A percentile compares a stretch with the other conserved stretches of the same genome.
phyloP scores from a whole-genome alignment of 2,888 invertebrate genomes.

The Callosobruchus maculatus region DNA sequence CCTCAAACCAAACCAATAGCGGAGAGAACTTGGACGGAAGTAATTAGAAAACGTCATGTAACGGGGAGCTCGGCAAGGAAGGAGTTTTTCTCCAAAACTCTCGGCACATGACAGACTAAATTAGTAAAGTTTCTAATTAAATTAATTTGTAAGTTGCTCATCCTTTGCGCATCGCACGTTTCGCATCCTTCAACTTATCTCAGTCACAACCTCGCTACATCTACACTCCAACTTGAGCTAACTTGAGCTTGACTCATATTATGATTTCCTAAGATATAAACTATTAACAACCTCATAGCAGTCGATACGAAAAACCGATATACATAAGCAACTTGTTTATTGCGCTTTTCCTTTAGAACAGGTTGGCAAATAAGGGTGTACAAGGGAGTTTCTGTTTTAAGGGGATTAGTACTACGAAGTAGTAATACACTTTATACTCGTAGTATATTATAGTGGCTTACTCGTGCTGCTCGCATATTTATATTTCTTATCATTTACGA shows the following conservation, averaged over 20 bases:
- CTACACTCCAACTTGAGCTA: not conserved
- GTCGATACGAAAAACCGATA: too few species aligned
- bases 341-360: too few species aligned
- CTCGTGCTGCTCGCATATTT: too few species aligned
- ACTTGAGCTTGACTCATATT: not conserved
- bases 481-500: too few species aligned
- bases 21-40: constrained; percentile 1
- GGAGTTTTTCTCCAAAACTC: constrained; percentile 37
- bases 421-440: too few species aligned
- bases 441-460: too few species aligned
- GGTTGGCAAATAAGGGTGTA: too few species aligned
- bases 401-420: too few species aligned
- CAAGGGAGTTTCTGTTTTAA: too few species aligned
- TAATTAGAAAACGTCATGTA: constrained; percentile 19
- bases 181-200: constrained; percentile 34
- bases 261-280: not conserved
- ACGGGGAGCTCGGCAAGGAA: constrained; percentile 12
- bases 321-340: too few species aligned
- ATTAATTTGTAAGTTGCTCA: constrained; percentile 44
- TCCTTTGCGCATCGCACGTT: constrained; percentile 36
- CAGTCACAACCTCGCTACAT: not conserved
- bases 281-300: too few species aligned
- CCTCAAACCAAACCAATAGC: not conserved
- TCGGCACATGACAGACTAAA: constrained; percentile 47
- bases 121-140: constrained; percentile 47